Conservation (phyloP, 2,113 vertebrate species). For the Ginglymostoma cirratum region DNA sequence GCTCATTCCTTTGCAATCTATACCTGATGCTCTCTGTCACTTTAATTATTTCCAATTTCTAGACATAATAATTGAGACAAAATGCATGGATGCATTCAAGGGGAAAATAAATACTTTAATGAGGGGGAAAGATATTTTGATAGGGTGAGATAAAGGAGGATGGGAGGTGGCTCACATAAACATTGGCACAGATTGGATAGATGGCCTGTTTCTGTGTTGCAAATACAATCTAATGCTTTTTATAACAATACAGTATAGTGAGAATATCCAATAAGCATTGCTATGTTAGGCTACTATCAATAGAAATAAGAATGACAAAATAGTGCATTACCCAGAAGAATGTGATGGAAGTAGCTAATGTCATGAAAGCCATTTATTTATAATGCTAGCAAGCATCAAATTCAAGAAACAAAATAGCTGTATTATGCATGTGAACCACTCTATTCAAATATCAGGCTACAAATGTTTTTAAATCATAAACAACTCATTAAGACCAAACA, state of each 20-base stretch:
- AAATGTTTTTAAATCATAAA: neutral
- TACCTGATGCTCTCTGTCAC: no score
- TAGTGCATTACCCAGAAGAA: neutral
- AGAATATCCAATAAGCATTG: neutral
- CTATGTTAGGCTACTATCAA: neutral
- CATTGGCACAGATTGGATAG: neutral
- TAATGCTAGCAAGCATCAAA: neutral
- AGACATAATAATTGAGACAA: neutral
- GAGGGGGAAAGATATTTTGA: neutral
- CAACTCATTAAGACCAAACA: neutral
- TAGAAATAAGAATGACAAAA: neutral
- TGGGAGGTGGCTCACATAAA: neutral
- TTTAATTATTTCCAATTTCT: no score
- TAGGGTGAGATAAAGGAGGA: no score
- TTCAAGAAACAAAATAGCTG: neutral
- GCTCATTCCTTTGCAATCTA: no score
- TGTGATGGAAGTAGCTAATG: neutral
- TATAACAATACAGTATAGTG: neutral
- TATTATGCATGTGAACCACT: neutral
- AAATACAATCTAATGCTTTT: neutral
- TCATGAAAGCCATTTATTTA: neutral
- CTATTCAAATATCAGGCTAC: neutral
- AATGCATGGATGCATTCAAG: neutral
- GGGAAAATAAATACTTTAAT: neutral
- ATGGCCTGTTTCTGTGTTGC: neutral